These are phyloP conservation scores for Serripes groenlandicus DNA, from an alignment of 2,888 invertebrate genomes.

Conservation along the genomic window DNA sequence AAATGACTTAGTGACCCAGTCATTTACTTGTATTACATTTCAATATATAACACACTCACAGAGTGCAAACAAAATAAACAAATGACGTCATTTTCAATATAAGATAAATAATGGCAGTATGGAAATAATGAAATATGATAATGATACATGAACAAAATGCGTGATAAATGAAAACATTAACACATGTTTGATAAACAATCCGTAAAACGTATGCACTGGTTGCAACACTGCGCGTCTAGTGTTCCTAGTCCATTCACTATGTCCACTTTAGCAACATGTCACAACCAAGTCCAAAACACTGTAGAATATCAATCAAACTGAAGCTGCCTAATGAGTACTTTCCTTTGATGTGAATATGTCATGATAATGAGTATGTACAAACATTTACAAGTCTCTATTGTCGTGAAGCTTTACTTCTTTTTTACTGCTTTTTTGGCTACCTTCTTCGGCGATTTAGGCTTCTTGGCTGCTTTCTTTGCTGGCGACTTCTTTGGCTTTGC, in stretches of 20 bases:
- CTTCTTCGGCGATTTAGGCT: constrained; percentile 65
- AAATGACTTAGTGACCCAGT: too few relatives aligned
- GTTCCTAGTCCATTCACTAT: too few relatives aligned
- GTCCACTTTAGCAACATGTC: too few relatives aligned
- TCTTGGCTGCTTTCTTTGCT: constrained; percentile 68
- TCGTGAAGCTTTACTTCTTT: constrained; percentile 35
- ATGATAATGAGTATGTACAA: constrained; percentile 40
- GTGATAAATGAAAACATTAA: too few relatives aligned
- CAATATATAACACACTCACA: constrained; percentile 49
- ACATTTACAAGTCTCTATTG: not conserved
- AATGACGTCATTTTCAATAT: constrained; percentile 61
- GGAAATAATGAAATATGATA: constrained; percentile 29
- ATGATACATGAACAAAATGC: constrained; percentile 18
- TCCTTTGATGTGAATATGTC: not conserved
- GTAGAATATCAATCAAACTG: not conserved
- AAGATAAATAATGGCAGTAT: constrained; percentile 24
- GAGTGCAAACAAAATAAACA: constrained; percentile 51
- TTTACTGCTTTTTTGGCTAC: constrained; percentile 72
- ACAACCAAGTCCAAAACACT: not conserved
- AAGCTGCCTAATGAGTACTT: constrained; percentile 20
- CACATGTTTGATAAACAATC: too few relatives aligned
- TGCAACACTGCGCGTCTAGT: too few relatives aligned
- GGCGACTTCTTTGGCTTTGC: constrained; percentile 62
- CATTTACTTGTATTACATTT: too few relatives aligned
- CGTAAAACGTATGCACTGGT: too few relatives aligned